These are phyloP conservation scores for Acanthaster planci DNA, from an alignment of 35 echinoderm and acorn worm species.

Conservation along the genomic window DNA sequence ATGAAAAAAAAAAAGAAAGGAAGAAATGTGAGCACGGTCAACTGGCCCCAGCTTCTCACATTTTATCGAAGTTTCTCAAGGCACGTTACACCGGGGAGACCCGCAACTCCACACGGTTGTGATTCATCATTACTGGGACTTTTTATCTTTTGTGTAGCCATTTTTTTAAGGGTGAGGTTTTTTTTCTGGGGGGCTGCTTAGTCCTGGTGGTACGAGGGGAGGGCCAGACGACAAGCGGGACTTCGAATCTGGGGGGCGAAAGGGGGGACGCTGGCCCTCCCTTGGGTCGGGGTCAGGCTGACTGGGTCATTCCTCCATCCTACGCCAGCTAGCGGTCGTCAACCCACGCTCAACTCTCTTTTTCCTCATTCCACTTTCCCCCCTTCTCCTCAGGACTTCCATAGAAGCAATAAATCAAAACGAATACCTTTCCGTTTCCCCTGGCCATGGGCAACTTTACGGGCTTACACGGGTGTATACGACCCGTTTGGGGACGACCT, in stretches of 20 bases:
- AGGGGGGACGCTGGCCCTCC: slow-evolving; percentile 2
- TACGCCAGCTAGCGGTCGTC: not conserved
- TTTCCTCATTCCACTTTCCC: not conserved
- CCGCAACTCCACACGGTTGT: not conserved
- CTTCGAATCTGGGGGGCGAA: not conserved
- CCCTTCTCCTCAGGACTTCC: not conserved
- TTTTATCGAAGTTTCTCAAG: too few relatives aligned
- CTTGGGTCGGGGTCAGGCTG: not conserved
- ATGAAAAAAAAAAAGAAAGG: not conserved
- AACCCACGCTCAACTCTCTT: not conserved
- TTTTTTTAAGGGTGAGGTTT: too few relatives aligned
- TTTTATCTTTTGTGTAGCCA: not conserved
- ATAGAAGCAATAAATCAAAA: slow-evolving; percentile 2
- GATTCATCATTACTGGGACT: slow-evolving; percentile 21
- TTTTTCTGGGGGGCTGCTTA: not conserved
- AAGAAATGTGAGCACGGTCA: too few relatives aligned
- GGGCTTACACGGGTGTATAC: slow-evolving; percentile 15
- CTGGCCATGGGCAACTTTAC: not conserved
- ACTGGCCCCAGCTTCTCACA: too few relatives aligned
- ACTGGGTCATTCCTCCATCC: slow-evolving; percentile 5
- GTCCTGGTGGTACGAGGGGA: not conserved
- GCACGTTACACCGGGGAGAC: too few relatives aligned
- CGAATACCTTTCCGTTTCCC: not conserved
- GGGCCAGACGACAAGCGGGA: slow-evolving; percentile 14
- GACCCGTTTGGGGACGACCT: slow-evolving; percentile 5